Conservation (phyloP, 2,113 vertebrate species). For the Mesembrinibis cayennensis region DNA sequence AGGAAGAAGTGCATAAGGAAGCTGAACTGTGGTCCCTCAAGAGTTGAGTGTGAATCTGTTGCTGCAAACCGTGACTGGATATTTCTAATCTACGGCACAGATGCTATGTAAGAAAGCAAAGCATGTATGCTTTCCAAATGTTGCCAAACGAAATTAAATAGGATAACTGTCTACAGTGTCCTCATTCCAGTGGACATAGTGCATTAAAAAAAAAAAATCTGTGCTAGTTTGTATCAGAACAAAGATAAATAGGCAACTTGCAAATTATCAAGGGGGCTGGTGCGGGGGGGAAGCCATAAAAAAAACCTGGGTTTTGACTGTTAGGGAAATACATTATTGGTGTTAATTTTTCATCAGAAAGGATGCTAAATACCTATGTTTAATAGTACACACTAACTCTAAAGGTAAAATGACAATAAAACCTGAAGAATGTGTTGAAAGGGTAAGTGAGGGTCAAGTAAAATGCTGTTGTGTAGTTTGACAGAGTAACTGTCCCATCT, state of each 20-base stretch:
- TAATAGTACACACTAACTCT: not conserved
- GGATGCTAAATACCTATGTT: not conserved
- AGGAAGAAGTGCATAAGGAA: not conserved
- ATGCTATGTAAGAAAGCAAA: not conserved
- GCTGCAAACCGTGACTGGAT: not conserved
- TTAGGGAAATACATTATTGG: not conserved
- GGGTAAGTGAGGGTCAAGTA: not conserved
- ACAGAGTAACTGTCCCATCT: not conserved
- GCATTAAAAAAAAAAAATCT: not conserved
- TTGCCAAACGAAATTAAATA: not conserved
- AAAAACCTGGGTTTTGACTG: not conserved
- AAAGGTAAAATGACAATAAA: not conserved
- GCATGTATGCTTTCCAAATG: not conserved
- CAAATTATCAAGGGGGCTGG: not conserved
- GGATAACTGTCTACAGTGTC: not conserved
- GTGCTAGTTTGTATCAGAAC: not conserved
- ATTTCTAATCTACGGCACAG: not conserved
- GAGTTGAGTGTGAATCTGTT: not conserved
- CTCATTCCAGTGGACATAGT: not conserved
- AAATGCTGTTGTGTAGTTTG: not conserved
- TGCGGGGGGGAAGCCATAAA: not conserved
- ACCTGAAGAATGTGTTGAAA: not conserved
- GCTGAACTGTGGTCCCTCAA: not conserved
- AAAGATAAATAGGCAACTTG: not conserved
- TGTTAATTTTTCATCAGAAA: not conserved